phyloP scores from a whole-genome alignment of 2,888 invertebrate species.

The Aelia acuminata region DNA sequence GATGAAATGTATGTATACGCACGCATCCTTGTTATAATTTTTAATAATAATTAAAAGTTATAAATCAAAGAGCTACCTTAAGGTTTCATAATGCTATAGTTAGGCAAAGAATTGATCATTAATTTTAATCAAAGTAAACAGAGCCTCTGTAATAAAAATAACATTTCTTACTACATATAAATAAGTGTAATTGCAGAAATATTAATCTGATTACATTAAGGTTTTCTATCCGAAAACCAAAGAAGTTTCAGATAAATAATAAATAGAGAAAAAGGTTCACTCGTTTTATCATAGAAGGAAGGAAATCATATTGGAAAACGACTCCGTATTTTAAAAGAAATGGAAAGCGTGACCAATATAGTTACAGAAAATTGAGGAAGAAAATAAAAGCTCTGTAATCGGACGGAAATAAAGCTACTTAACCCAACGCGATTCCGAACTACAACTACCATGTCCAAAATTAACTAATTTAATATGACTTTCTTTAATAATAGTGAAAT shows the following conservation, averaged over 20 bases:
- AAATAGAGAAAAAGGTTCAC: background rate
- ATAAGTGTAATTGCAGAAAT: no score
- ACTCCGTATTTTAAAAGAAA: background rate
- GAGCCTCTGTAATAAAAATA: no score
- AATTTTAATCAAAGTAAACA: no score
- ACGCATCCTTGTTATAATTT: no score
- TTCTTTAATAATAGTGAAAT: background rate
- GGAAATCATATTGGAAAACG: background rate
- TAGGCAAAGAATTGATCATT: no score
- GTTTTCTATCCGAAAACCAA: background rate
- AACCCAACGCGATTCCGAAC: background rate
- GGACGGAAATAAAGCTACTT: background rate
- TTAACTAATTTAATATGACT: background rate
- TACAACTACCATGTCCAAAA: background rate
- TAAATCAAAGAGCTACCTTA: no score
- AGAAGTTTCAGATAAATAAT: background rate
- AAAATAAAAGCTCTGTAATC: background rate
- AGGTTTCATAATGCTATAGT: no score
- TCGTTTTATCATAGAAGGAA: background rate
- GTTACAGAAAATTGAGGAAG: background rate
- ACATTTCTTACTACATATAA: no score
- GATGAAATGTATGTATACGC: no score
- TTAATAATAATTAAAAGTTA: no score
- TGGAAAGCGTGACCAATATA: slow-evolving; percentile 14
- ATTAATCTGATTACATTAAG: no score